Evolutionary conservation across 2,888 invertebrate species (phyloP), one percentile per base, ranked within the genome.

Genomic region (Aphidoletes aphidimyza): DNA sequence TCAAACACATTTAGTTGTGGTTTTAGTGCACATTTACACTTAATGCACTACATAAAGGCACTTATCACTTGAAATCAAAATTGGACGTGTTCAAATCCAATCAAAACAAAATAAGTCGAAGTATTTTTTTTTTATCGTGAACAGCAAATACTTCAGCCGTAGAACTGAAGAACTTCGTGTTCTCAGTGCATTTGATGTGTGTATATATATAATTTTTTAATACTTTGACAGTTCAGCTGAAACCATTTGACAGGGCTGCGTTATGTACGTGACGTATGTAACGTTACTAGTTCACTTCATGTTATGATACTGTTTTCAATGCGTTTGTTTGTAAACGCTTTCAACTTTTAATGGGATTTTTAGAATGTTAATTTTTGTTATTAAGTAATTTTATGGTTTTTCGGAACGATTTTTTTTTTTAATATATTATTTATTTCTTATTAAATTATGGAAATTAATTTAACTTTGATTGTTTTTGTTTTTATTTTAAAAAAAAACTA

Each of bases 161-260:
- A 30, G 69, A 69, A 69, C 26, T 69, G 69, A 69, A 69, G 69
- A 69, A 69, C 69, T 69, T 69, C 69, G 69, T 2, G 8, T 69
- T 69, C 34, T 11, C 34, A 3, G 34, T 69, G 69, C 69, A 69
- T 69, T 69, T 69, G 9, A 30, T 30, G 69, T 54, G 22, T 54
- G 54, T 22, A 54, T 26, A 69, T 22, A 54, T 54, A 54, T n/a
- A 22, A 22, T 26, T 26, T 47, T 47, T 47, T 19, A 11, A 3
- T 54, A 54, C 69, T 69, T 69, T 69, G 69, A 69, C 69, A 34
- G 26, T 69, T 69, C 69, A 69, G 26, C 69, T 54, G 54, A 17
- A 47, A 22, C 22, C 22, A 17, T 34, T 30, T 69, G 69, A 69
- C 69, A 69, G 69, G 6, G 26, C n/a, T 47, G 54, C 30, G 34